These are phyloP conservation scores for Eumerus sabulonum DNA, from an alignment of 2,888 invertebrate genomes.

Conservation along the genomic window DNA sequence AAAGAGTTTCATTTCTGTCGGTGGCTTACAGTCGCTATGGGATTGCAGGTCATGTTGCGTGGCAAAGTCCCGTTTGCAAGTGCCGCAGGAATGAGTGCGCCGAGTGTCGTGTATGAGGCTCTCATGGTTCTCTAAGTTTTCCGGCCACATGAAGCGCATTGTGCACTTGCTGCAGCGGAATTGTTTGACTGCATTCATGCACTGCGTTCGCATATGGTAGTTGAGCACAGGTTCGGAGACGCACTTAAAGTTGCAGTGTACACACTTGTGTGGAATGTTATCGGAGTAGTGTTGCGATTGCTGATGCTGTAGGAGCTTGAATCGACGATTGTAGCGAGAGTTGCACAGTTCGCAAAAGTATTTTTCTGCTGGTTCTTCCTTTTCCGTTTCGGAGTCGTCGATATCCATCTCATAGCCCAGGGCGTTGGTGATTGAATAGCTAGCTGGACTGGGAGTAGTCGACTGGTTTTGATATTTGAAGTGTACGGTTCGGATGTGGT, in stretches of 20 bases:
- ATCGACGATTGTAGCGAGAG: slow-evolving; percentile 73
- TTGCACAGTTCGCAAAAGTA: slow-evolving; percentile 75
- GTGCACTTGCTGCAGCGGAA: slow-evolving; percentile 74
- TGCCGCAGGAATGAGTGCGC: slow-evolving; percentile 36
- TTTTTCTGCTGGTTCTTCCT: slow-evolving; percentile 70
- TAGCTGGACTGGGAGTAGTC: slow-evolving; percentile 70
- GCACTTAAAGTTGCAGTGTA: slow-evolving; percentile 80
- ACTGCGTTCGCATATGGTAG: slow-evolving; percentile 80
- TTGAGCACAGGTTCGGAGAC: slow-evolving; percentile 80
- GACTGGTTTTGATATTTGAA: slow-evolving; percentile 8
- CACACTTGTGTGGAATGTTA: slow-evolving; percentile 80
- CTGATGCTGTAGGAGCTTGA: slow-evolving; percentile 76
- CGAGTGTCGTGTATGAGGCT: slow-evolving; percentile 54
- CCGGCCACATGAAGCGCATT: slow-evolving; percentile 77
- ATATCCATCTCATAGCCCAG: slow-evolving; percentile 76
- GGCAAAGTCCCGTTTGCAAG: slow-evolving; percentile 52
- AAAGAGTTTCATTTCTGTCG: slow-evolving; percentile 70
- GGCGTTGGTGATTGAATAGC: slow-evolving; percentile 76
- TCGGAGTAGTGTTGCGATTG: slow-evolving; percentile 77
- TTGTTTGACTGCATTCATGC: slow-evolving; percentile 74
- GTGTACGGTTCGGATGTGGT: slow-evolving; percentile 69
- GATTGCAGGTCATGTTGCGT: slow-evolving; percentile 50
- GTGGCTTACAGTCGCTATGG: slow-evolving; percentile 51
- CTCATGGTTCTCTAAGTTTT: slow-evolving; percentile 74
- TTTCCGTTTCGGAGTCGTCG: slow-evolving; percentile 78